Evolutionary conservation across 2,888 invertebrate species (phyloP).

Genomic region (Cryptocephalus moraei): DNA sequence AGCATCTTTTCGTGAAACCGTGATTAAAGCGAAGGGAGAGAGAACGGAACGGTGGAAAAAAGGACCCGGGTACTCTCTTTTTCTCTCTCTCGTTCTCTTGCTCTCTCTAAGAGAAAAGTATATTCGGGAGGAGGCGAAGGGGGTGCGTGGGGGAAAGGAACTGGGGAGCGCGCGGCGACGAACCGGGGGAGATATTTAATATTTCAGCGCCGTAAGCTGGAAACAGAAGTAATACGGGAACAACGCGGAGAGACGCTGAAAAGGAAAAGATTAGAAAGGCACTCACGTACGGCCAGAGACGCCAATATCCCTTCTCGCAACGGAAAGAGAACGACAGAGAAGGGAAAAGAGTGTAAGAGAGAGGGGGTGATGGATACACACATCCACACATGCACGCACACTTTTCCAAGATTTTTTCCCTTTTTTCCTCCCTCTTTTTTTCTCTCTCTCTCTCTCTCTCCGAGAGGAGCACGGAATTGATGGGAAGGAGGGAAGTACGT

Average conservation of each 20-base stretch:
- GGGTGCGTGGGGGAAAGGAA: no score
- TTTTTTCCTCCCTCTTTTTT: no score
- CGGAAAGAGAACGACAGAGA: no score
- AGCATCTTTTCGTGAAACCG: no score
- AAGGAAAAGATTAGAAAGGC: slow-evolving; percentile 34
- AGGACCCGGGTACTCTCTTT: background rate
- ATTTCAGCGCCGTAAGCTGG: slow-evolving; percentile 33
- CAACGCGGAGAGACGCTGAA: slow-evolving; percentile 16
- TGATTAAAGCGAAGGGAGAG: background rate
- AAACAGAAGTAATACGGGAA: slow-evolving; percentile 35
- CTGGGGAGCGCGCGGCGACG: background rate
- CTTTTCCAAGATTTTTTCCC: background rate
- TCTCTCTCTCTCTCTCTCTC: no score
- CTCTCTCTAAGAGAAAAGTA: no score
- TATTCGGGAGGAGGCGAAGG: no score
- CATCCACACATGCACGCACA: background rate
- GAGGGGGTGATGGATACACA: no score
- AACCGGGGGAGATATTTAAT: slow-evolving; percentile 27
- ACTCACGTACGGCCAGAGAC: slow-evolving; percentile 27
- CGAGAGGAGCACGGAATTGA: no score
- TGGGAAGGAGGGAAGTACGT: no score
- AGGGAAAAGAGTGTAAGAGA: no score
- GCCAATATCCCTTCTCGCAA: background rate
- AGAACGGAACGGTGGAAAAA: background rate
- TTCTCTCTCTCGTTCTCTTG: no score